Evolutionary conservation across 2,888 invertebrate genomes (phyloP), one percentile per base, ranked within the genome.

Genomic region (Dolomedes plantarius): DNA sequence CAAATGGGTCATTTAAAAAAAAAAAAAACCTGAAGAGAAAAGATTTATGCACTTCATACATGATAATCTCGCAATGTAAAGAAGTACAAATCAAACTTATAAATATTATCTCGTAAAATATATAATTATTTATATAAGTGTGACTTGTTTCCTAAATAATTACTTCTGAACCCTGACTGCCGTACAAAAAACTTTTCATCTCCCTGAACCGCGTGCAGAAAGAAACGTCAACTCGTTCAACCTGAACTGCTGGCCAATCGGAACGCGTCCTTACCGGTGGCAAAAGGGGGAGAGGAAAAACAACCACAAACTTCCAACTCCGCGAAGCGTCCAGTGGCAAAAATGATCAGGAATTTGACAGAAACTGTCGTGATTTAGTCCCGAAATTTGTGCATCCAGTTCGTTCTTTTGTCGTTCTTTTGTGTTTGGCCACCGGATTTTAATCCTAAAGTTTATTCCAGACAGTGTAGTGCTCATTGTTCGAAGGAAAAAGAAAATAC

Each of bases 211-310:
- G 2, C 9, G 29, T 64, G 39, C 28, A 32, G 32, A 67, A 76
- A 68, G 13, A 41, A 50, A 46, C 23, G 7, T 11, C 72, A n/a
- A 23, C 29, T 29, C 68, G 27, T 39, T 29, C 79, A 64, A 79
- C 79, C 79, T 79, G 79, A 72, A 72, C 62, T 46, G 46, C 39
- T 29, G 46, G 9, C 79, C 72, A 79, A 79, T 79, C 62, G 46
- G 72, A 72, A 29, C 27, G 16, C 46, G 46, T 46, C 46, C 46
- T 16, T 46, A 16, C 46, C 46, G 46, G 46, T 64, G 41, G 62
- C 71, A n/a, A 32, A 29, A 27, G 39, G n/a, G 31, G 65, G n/a
- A n/a, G 23, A 29, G 31, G 36, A 11, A 23, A 23, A 39, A 23
- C 36, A 23, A 41, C 69, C 29, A 28, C 71, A 39, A 28, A 19